Base-by-base conservation (phyloP, 2,797 vertebrate genomes). In the Paguma larvata region DNA sequence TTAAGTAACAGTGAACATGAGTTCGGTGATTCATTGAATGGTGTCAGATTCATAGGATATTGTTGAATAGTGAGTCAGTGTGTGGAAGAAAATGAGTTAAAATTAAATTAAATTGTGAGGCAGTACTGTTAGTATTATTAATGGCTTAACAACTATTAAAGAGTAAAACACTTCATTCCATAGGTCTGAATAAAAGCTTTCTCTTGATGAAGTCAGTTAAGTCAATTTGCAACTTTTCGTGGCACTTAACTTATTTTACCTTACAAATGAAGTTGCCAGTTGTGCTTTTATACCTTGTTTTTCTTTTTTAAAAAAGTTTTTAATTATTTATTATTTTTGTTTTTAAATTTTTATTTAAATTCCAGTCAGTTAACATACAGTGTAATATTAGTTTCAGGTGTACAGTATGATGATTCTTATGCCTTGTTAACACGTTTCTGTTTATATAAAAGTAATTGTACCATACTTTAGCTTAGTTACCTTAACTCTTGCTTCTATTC, bases 361-460 rank as follows among this genome's bases (percentile, higher is more conserved):
- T 41, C 68, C 34, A 72, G 68, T 72, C 68, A 72, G 67, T 68
- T 68, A 68, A 68, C 18, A 68, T 68, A 68, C n/a, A 19, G 34
- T 38, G 10, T 72, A 72, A 23, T 72, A 41, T 41, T 72, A 11
- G 12, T 72, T 41, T 72, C 68, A 72, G 68, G 38, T 72, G 21
- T 72, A 25, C 68, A 72, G 13, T 72, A 41, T 72, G 41, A 11
- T 72, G 68, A 25, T 72, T 72, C 34, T 72, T 72, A 41, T 72
- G 68, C 38, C 27, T 87, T 68, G 30, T 67, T 70, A 93, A 56
- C 21, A 65, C 8, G 18, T 85, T 72, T 85, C 16, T 79, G 18
- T 75, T 86, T 90, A 79, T 72, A 62, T 70, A 38, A 51, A 79
- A 89, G 65, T 67, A 72, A 90, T 82, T 90, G 38, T 86, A 32